Base-by-base conservation (phyloP, 2,113 vertebrate species). In the Actenoides hombroni region DNA sequence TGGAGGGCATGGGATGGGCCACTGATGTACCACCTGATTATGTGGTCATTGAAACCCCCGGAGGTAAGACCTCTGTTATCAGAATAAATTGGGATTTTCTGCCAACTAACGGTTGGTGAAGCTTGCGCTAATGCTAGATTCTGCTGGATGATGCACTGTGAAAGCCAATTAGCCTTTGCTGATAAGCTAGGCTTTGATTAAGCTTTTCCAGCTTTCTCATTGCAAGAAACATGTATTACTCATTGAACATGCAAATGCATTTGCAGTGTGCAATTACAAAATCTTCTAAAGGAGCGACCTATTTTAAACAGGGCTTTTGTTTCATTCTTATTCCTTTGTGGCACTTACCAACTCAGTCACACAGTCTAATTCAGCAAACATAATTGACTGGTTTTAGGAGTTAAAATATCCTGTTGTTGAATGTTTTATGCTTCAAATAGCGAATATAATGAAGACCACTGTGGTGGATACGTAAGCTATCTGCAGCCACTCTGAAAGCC, bases 41-140 rank as follows among this genome's bases (percentile, higher is more conserved):
- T 94, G 95, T 97, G 96, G 88, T 97, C 97, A 97, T 98, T 94
- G 97, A 97, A 98, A 97, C 90, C 96, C 92, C 95, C 3, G 69
- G 81, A 92, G 95, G 94, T 96, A 95, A 83, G 94, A 92, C 84
- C 94, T 97, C 81, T 95, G 93, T 97, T 97, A 97, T 93, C 96
- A 97, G 97, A 98, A 97, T 97, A 98, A 98, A 98, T 98, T 88
- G 94, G 96, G 97, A 97, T 98, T 98, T 97, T 98, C 94, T 98
- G 96, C 93, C 94, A 97, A 95, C 93, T 98, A 95, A 94, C 95
- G 96, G 96, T 97, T 97, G 95, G 93, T 69, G 29, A 97, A 98
- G 97, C 97, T 97, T 97, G 92, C 59, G 13, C 88, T 94, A 77
- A 95, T 90, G 65, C 91, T 96, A 31, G 76, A 84, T 95, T 96